Conservation (phyloP, 2,113 vertebrate genomes). For the Lepisosteus oculatus region DNA sequence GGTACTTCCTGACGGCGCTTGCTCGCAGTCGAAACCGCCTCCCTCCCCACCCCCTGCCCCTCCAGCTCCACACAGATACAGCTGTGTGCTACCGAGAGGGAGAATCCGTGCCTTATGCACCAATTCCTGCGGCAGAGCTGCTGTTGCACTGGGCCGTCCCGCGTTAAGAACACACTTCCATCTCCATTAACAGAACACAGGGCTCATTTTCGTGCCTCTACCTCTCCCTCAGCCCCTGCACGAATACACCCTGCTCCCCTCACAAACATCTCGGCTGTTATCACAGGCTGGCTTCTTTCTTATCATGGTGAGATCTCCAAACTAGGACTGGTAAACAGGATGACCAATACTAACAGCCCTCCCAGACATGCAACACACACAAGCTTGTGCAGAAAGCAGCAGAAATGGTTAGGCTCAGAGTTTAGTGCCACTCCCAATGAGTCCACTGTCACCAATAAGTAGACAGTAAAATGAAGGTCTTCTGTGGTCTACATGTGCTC, state of each 20-base stretch:
- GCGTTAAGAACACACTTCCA: neutral
- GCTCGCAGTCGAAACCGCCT: neutral
- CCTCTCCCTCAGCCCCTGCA: neutral
- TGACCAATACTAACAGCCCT: neutral
- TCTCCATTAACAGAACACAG: neutral
- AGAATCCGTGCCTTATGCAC: neutral
- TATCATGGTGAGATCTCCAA: no score
- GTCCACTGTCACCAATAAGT: neutral
- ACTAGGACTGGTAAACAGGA: no score
- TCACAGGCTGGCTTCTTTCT: no score
- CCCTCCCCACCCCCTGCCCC: neutral
- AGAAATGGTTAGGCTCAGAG: neutral
- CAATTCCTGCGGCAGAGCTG: neutral
- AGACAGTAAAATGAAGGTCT: no score
- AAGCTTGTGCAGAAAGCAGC: neutral
- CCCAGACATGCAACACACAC: conserved; percentile 2
- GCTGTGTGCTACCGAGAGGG: conserved; percentile 4
- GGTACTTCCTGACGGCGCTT: conserved; percentile 29
- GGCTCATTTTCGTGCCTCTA: neutral
- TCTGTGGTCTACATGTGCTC: no score
- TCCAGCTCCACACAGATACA: neutral
- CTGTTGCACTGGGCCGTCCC: no score
- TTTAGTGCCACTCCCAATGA: neutral
- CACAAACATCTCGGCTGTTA: no score
- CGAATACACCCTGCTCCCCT: no score